Evolutionary conservation across 1,140 invertebrate species (phyloP).

Genomic region (Lasioglossum albipes): DNA sequence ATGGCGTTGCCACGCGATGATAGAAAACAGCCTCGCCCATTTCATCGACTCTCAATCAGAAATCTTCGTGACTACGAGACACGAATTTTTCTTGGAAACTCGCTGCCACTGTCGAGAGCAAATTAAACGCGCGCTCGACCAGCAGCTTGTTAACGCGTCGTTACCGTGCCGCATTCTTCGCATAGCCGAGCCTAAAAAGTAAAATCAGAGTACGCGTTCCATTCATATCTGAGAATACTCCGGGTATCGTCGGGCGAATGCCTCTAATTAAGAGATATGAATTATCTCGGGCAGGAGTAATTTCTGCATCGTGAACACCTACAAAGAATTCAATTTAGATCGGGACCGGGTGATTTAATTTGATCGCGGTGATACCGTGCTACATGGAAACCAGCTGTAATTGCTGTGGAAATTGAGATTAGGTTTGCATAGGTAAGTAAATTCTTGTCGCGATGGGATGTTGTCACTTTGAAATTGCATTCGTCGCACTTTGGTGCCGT

Average conservation of each 20-base stretch:
- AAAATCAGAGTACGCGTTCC: background rate
- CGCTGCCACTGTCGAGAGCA: background rate
- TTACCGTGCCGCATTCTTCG: background rate
- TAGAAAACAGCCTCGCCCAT: background rate
- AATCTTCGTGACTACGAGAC: background rate
- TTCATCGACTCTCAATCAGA: too few species aligned
- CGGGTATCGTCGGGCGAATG: background rate
- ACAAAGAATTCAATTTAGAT: background rate
- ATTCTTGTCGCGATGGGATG: too few species aligned
- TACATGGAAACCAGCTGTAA: background rate
- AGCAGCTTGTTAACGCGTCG: background rate
- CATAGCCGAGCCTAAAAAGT: background rate
- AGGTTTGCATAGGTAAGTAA: too few species aligned
- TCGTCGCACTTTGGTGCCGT: too few species aligned
- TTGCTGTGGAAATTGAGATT: background rate
- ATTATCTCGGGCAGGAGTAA: background rate
- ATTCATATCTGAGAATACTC: background rate
- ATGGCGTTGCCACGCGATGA: slow-evolving; percentile 1
- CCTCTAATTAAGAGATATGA: background rate
- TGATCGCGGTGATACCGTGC: too few species aligned
- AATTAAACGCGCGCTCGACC: background rate
- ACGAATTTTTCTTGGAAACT: background rate
- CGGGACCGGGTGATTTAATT: background rate
- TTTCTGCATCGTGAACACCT: background rate
- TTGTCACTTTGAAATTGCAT: too few species aligned